phyloP scores from a whole-genome alignment of 2,113 vertebrate species.

The human region DNA sequence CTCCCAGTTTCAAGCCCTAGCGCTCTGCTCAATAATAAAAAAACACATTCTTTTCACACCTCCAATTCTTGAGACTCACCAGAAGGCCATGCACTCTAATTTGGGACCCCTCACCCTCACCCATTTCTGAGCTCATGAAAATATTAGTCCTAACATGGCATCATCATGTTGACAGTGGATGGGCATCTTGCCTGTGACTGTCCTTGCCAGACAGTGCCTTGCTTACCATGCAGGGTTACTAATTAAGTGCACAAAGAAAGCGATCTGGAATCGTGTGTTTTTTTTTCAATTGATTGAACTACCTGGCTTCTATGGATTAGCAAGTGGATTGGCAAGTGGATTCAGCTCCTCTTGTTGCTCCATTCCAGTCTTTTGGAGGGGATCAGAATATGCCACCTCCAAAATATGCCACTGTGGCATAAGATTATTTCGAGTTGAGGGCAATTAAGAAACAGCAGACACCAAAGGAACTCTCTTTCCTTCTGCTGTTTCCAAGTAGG shows the following conservation, averaged over 20 bases:
- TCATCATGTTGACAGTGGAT: rapidly evolving
- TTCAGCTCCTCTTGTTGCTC: neutral
- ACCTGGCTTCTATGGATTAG: neutral
- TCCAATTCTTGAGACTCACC: neutral
- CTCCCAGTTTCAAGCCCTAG: conserved; percentile 39
- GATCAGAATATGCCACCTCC: neutral
- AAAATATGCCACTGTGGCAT: neutral
- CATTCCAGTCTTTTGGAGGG: neutral
- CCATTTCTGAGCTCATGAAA: neutral
- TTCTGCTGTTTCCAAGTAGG: neutral
- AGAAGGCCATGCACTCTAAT: neutral
- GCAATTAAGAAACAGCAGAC: neutral
- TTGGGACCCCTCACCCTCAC: neutral
- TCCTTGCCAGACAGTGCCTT: neutral
- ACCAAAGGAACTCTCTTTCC: neutral
- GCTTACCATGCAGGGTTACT: neutral
- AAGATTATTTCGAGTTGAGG: neutral
- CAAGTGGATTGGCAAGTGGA: neutral
- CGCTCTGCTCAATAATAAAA: neutral
- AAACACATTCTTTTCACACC: neutral
- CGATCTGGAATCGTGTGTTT: neutral
- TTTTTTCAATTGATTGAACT: neutral
- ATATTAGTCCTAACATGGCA: neutral
- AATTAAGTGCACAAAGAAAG: neutral
- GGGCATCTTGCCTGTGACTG: neutral